A percentile compares a stretch with the other conserved stretches of the same genome.
Conservation (phyloP, 2,797 vertebrate genomes). For the Podargus strigoides region DNA sequence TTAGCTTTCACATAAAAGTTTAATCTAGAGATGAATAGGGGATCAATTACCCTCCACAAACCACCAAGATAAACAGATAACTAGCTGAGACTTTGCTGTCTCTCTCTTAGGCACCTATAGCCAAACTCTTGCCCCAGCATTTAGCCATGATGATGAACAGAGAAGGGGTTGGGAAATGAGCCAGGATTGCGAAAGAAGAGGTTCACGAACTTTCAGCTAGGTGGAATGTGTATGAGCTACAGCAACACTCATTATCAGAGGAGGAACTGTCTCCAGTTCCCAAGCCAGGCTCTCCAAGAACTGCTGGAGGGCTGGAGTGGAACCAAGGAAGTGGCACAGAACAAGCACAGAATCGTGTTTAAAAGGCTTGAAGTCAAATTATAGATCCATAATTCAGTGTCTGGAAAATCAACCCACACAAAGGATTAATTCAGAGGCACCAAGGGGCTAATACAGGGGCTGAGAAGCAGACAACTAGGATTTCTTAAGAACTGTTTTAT, state of each 20-base stretch:
- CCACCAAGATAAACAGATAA: background rate
- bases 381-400: background rate
- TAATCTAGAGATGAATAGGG: background rate
- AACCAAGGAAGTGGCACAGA: background rate
- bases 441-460: background rate
- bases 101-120: background rate
- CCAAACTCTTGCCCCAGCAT: background rate
- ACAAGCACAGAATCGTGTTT: background rate
- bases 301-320: background rate
- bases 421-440: background rate
- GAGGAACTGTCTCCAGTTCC: background rate
- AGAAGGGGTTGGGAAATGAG: background rate
- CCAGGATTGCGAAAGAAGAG: conserved; percentile 38
- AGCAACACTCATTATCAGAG: conserved; percentile 1
- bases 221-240: background rate
- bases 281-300: background rate
- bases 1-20: background rate
- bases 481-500: background rate
- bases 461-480: background rate
- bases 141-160: background rate
- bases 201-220: conserved; percentile 5
- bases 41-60: background rate
- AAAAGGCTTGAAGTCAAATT: background rate
- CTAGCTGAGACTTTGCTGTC: background rate
- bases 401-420: background rate